A percentile compares a stretch with the other conserved stretches of the same genome.
These are phyloP conservation scores for Chymomyza amoena DNA, from an alignment of 2,888 invertebrate species.

Conservation along the genomic window DNA sequence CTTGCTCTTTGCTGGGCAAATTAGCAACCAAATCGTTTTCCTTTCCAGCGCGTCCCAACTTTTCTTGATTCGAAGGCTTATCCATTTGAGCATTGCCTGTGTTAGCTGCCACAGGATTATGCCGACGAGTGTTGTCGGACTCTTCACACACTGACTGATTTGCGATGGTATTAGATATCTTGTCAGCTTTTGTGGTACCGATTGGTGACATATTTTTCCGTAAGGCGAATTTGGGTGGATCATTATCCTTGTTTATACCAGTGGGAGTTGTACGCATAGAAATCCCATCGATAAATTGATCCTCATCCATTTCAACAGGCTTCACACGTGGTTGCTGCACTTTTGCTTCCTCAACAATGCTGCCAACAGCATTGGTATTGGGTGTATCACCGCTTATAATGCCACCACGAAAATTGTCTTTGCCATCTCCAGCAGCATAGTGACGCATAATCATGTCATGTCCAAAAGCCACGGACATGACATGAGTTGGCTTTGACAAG, in stretches of 20 bases:
- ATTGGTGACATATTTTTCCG: too few relatives aligned
- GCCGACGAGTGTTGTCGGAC: too few relatives aligned
- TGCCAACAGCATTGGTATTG: neutral
- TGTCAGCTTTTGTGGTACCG: too few relatives aligned
- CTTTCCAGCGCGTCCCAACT: constrained; percentile 17
- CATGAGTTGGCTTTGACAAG: neutral
- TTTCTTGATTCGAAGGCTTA: neutral
- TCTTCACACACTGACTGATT: too few relatives aligned
- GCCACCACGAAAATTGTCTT: neutral
- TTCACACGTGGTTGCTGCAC: neutral
- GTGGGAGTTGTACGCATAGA: too few relatives aligned
- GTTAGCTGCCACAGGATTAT: neutral
- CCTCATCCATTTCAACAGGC: neutral
- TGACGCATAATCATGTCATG: neutral
- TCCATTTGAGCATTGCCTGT: neutral
- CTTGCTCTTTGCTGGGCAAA: constrained; percentile 67
- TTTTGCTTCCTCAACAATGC: neutral
- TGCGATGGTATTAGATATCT: too few relatives aligned
- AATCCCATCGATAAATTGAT: neutral
- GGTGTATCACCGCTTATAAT: neutral
- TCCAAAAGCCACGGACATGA: neutral
- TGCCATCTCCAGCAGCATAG: neutral
- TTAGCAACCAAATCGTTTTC: constrained; percentile 43
- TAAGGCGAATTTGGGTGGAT: too few relatives aligned
- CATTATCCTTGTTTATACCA: too few relatives aligned